phyloP scores from a whole-genome alignment of 2,797 vertebrate species.

The Enteromius anoplus region DNA sequence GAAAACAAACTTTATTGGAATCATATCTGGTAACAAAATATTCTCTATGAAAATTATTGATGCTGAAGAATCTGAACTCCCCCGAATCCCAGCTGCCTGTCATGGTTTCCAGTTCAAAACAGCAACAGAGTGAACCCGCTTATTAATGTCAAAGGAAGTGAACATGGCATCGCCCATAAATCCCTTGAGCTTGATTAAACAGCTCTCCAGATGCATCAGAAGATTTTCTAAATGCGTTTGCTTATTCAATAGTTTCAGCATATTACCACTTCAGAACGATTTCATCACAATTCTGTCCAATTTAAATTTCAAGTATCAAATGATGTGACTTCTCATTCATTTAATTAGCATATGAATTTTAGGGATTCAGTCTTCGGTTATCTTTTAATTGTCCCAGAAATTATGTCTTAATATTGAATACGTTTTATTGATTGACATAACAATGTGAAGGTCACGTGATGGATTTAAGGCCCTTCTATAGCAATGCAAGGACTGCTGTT shows the following conservation, averaged over 20 bases:
- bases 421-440: neutral
- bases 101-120: constrained; percentile 23
- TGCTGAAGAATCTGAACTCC: constrained; percentile 34
- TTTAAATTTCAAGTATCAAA: neutral
- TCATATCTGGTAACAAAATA: constrained; percentile 34
- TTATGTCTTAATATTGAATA: neutral
- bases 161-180: neutral
- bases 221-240: neutral
- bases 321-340: neutral
- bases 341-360: neutral
- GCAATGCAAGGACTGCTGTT: neutral
- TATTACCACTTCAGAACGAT: neutral
- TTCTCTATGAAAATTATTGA: constrained; percentile 48
- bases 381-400: neutral
- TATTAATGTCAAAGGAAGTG: constrained; percentile 13
- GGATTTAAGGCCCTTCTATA: neutral
- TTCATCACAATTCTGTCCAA: constrained; percentile 4
- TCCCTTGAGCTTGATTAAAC: constrained; percentile 23
- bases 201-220: neutral
- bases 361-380: neutral
- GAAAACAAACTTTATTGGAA: constrained; percentile 47
- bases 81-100: neutral
- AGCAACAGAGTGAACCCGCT: neutral
- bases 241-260: constrained; percentile 5
- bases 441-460: neutral